Evolutionary conservation across 2,888 invertebrate species (phyloP), one percentile per base, ranked within the genome.

Genomic region (Acleris literana): DNA sequence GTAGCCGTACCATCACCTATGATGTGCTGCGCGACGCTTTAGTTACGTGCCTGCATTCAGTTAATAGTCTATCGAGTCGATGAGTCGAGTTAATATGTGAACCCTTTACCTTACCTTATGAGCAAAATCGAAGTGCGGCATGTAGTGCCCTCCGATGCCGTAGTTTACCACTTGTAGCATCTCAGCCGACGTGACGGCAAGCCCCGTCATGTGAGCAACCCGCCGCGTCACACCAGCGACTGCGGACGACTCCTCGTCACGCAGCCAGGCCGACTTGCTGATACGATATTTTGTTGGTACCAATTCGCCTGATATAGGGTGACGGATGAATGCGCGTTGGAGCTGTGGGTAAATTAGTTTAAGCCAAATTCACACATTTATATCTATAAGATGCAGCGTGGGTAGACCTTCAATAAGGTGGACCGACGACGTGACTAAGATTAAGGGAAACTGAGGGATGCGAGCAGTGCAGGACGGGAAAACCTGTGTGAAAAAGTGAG

Each of bases 91-190:
- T n/a, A n/a, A n/a, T n/a, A n/a, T n/a, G n/a, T n/a, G n/a, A n/a
- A n/a, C n/a, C n/a, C n/a, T n/a, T n/a, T 20, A 20, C 20, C 20
- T 2, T 20, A 96, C 96, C 87, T 96, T 93, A 0, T 97, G 97
- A 81, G 20, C 22, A 81, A 97, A 97, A 85, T 97, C 99, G 88
- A 96, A 99, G 90, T 99, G 99, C 16, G 99, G 99, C 81, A 99
- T 99, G 86, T 99, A 99, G 85, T 99, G 99, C 0, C 99, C 99
- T 3, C 99, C 99, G 73, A 99, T 97, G 22, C 99, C 99, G 87
- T 99, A 99, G 93, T 99, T 99, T 70, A 98, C 99, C 56, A 99
- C 98, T 92, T 99, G 99, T 72, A 99, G 93, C 82, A 99, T 99
- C 87, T 99, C 99, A 0, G 99, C 99, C 0, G 98, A 96, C 16